Base-by-base conservation (phyloP, 2,888 invertebrate species). In the Meloe dianella region DNA sequence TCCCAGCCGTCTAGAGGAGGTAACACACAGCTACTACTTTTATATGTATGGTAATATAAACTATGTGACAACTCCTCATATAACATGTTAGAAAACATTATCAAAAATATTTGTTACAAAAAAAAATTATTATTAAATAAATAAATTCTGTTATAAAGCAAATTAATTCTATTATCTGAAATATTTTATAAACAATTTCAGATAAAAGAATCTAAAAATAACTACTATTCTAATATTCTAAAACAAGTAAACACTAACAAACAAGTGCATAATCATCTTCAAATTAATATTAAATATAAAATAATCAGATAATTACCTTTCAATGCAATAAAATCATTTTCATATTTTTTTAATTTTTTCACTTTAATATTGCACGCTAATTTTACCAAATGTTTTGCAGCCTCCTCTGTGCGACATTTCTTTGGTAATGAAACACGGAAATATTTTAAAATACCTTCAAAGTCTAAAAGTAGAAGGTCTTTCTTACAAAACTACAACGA, bases 391-490 rank as follows among this genome's bases (percentile, higher is more conserved):
- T 94, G 92, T 57, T 92, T 90, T 0, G 98, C 94, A 14, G 93
- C 89, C 77, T 95, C 95, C 80, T 97, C 95, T 14, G 92, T 93
- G 61, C 98, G 91, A 81, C 97, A 98, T 79, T 95, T 95, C 85
- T 99, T 97, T 51, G 99, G 99, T 74, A 99, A 86, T 14, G 95
- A 94, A 2, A 99, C 98, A 68, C 99, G 91, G 83, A 99, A 98
- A 86, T 98, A 99, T 83, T 98, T 99, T 73, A 99, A 87, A 66
- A 97, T 93, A 20, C 97, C 97, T 85, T 99, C 99, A 80, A 99
- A 99, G 85, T 99, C 99, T 72, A 97, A 87, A 71, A 92, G 91
- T 64, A 98, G 85, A 35, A 99, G 86, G 81, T 98, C 98, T 76
- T 95, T 93, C 79, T 95, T 92, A 68, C 96, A 95, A 72, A 89